Evolutionary conservation across 2,888 invertebrate species (phyloP), one percentile per base, ranked within the genome.

Genomic region (Erpobdella octoculata): DNA sequence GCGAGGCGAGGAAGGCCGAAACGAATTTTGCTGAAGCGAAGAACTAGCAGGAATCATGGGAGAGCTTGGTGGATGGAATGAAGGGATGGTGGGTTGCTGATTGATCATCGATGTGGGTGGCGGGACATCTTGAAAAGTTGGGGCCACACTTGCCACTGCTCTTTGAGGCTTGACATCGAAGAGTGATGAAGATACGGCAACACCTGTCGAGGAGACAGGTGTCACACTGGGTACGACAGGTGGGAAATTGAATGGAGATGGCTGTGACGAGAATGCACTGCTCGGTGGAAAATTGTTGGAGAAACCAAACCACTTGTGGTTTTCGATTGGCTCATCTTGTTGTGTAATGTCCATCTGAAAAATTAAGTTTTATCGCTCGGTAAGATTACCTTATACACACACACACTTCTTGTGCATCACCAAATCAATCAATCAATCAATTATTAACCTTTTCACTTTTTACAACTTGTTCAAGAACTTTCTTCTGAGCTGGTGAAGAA

Each of bases 111-210:
- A n/a, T n/a, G 31, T 35, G n/a, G 31, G n/a, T n/a, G 62, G n/a
- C n/a, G 62, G 35, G 18, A 31, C 62, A 62, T 69, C 69, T 53
- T 69, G 69, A 31, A 69, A 48, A 35, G 69, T 69, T 25, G 69
- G 69, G 12, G 69, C 69, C 69, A 69, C 69, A 58, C 69, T 69
- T 9, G 69, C 69, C n/a, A 69, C 48, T 12, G 69, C 69, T 69
- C 69, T 38, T 9, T 48, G 69, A 53, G 69, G 69, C 69, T 69
- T 69, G 58, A 31, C 18, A 35, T 69, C 69, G 5, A 46, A 58
- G 58, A 69, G 15, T n/a, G 58, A 35, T n/a, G 58, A 35, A 35
- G 69, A 53, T 25, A 48, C 15, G 6, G 41, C 35, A 59, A 59
- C 9, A 21, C 28, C 21, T 25, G 21, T 53, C 8, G 53, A 15